These are phyloP conservation scores for Trichopria drosophilae DNA, from an alignment of 2,888 invertebrate species.

Conservation along the genomic window DNA sequence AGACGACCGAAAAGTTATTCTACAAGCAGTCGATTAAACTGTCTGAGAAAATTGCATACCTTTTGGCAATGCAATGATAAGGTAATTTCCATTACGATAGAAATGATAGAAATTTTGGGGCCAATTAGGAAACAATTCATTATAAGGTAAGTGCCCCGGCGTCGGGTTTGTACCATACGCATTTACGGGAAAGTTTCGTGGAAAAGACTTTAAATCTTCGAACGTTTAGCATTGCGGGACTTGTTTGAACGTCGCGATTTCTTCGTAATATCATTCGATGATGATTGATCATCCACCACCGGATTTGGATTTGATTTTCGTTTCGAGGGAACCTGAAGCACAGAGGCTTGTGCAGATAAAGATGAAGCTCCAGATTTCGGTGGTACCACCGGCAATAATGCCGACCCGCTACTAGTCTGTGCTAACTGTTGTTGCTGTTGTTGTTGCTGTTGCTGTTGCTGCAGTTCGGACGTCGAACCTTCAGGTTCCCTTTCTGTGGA, in stretches of 20 bases:
- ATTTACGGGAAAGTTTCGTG: no score
- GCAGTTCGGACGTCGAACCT: constrained; percentile 15
- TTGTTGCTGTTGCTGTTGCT: constrained; percentile 32
- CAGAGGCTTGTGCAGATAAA: constrained; percentile 27
- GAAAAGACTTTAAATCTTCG: constrained; percentile 32
- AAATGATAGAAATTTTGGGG: no score
- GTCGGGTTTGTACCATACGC: no score
- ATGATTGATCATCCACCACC: constrained; percentile 26
- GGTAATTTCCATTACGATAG: no score
- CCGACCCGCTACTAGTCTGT: constrained; percentile 22
- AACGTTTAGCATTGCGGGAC: constrained; percentile 32
- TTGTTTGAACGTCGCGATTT: constrained; percentile 33
- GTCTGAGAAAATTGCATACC: no score
- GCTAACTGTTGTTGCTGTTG: constrained; percentile 11
- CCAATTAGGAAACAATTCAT: no score
- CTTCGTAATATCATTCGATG: constrained; percentile 32
- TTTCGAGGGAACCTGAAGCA: constrained; percentile 45
- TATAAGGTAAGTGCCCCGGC: no score
- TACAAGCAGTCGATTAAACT: no score
- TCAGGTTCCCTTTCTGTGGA: constrained; percentile 43
- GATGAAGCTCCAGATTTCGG: constrained; percentile 50
- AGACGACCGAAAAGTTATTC: no score
- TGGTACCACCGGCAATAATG: constrained; percentile 51
- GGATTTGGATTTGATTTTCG: constrained; percentile 46
- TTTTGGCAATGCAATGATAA: no score